Evolutionary conservation across 2,888 invertebrate species (phyloP).

Genomic region (Orthonevra nobilis): DNA sequence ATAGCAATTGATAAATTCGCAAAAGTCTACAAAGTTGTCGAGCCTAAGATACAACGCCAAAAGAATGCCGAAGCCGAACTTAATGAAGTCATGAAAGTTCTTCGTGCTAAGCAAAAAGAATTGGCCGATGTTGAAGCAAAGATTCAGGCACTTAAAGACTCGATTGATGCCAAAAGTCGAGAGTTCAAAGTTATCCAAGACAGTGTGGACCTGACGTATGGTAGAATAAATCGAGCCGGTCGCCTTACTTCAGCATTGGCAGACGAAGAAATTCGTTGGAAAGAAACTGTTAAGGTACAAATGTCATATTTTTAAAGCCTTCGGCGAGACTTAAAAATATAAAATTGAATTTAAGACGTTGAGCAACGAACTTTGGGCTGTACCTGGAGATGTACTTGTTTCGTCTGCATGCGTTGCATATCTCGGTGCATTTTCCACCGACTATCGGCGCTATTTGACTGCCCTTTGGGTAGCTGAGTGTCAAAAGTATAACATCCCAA

Average conservation of each 20-base stretch:
- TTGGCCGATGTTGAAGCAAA: constrained; percentile 90
- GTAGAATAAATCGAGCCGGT: constrained; percentile 89
- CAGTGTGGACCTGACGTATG: constrained; percentile 88
- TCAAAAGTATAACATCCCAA: constrained; percentile 84
- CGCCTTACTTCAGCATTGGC: constrained; percentile 91
- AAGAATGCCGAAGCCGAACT: constrained; percentile 89
- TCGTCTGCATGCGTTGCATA: constrained; percentile 94
- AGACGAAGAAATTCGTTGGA: constrained; percentile 93
- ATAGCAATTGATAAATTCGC: constrained; percentile 94
- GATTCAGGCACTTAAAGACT: constrained; percentile 80
- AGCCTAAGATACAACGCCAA: constrained; percentile 91
- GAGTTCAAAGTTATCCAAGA: constrained; percentile 88
- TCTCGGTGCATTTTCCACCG: constrained; percentile 92
- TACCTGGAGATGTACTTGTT: constrained; percentile 92
- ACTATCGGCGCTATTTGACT: constrained; percentile 86
- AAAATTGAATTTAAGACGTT: constrained; percentile 81
- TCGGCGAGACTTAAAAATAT: too few relatives aligned
- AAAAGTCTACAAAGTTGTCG: constrained; percentile 91
- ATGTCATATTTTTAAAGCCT: too few relatives aligned
- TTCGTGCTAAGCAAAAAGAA: constrained; percentile 90
- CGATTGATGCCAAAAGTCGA: constrained; percentile 86
- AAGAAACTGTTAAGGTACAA: constrained; percentile 84
- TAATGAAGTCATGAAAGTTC: constrained; percentile 86
- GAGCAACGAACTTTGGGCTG: constrained; percentile 85
- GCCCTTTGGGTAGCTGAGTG: constrained; percentile 86